Percentiles rank a stretch among this genome's conserved stretches.
Conservation (phyloP, 1,140 invertebrate genomes). For the Zaprionus vittiger region DNA sequence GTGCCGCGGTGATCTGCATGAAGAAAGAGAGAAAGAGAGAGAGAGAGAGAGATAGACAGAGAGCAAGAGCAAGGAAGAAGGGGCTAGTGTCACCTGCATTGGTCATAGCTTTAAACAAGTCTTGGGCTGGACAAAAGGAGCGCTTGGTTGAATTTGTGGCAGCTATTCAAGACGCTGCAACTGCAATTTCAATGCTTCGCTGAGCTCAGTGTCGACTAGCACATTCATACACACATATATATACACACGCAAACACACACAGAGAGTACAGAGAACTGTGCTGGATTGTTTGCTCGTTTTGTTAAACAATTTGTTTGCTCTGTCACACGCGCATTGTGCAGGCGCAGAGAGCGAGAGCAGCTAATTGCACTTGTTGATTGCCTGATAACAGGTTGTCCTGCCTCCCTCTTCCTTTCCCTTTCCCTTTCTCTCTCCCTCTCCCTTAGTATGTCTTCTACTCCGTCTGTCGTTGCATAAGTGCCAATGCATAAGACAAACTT, state of each 20-base stretch:
- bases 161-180: slow-evolving; percentile 27
- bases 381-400: slow-evolving; percentile 69
- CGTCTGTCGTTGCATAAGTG: slow-evolving; percentile 58
- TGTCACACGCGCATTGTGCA: slow-evolving; percentile 76
- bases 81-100: slow-evolving; percentile 34
- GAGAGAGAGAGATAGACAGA: neutral
- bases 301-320: slow-evolving; percentile 77
- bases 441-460: too few species aligned
- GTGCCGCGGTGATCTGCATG: slow-evolving; percentile 25
- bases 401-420: neutral
- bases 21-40: neutral
- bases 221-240: neutral
- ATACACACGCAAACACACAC: slow-evolving; percentile 12
- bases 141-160: slow-evolving; percentile 30
- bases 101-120: slow-evolving; percentile 32
- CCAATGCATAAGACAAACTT: slow-evolving; percentile 74
- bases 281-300: slow-evolving; percentile 48
- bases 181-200: slow-evolving; percentile 31
- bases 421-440: neutral
- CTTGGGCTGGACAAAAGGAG: slow-evolving; percentile 35
- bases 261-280: slow-evolving; percentile 43
- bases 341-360: slow-evolving; percentile 54
- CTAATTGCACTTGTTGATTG: slow-evolving; percentile 80
- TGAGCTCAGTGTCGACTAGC: slow-evolving; percentile 6
- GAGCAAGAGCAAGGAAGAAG: neutral